Percentiles rank a stretch among this genome's conserved stretches.
phyloP scores from a whole-genome alignment of 2,113 vertebrate genomes.

The Willisornis vidua region DNA sequence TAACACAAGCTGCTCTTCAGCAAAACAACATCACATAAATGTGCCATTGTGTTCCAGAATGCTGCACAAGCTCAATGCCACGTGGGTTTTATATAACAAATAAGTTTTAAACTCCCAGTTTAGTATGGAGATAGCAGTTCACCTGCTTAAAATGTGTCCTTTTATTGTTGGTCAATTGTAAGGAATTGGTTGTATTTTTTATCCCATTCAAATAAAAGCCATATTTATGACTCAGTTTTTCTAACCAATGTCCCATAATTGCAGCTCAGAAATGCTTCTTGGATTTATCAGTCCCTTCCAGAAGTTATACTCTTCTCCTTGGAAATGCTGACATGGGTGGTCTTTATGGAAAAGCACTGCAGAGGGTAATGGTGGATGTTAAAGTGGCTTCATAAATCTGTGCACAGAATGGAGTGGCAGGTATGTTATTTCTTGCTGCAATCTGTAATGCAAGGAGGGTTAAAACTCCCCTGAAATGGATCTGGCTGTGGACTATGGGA shows the following conservation, averaged over 20 bases:
- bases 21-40: not conserved
- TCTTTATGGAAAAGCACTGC: conserved; percentile 1
- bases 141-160: not conserved
- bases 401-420: not conserved
- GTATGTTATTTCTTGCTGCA: not conserved
- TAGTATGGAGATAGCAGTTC: not conserved
- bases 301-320: not conserved
- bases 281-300: conserved; percentile 30
- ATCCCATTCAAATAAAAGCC: not conserved
- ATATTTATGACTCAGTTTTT: not conserved
- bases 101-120: not conserved
- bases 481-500: not conserved
- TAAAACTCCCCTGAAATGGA: not conserved
- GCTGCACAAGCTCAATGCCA: not conserved
- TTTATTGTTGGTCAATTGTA: not conserved
- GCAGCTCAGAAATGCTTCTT: conserved; percentile 4
- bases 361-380: not conserved
- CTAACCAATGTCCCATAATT: not conserved
- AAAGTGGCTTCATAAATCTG: conserved; percentile 13
- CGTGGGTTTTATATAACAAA: not conserved
- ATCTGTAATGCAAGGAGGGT: not conserved
- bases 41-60: not conserved
- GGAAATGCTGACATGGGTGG: not conserved
- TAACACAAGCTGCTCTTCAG: not conserved
- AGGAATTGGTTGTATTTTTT: not conserved